A percentile compares a stretch with the other conserved stretches of the same genome.
phyloP scores from a whole-genome alignment of 23 tunicate genomes.

The Clavelina lepadiformis region DNA sequence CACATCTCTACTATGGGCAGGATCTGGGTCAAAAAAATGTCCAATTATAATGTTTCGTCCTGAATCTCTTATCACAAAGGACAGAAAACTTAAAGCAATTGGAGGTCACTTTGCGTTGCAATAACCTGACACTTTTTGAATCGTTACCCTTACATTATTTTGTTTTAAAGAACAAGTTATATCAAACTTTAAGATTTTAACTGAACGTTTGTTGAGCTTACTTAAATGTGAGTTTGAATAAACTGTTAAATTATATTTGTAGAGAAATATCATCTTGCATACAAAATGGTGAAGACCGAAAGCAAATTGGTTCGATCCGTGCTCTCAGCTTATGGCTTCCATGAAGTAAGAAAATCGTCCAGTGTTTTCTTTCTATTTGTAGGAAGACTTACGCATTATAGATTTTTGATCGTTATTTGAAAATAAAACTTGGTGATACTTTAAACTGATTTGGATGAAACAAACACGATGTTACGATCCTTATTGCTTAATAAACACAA shows the following conservation, averaged over 20 bases:
- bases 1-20: slow-evolving; percentile 71
- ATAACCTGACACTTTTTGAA: not conserved
- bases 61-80: slow-evolving; percentile 66
- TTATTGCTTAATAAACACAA: too few relatives aligned
- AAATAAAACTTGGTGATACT: too few relatives aligned
- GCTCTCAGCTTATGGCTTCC: slow-evolving; percentile 83
- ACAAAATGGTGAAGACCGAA: slow-evolving; percentile 96
- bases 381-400: too few relatives aligned
- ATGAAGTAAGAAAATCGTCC: too few relatives aligned
- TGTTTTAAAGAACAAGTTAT: not conserved
- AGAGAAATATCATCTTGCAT: slow-evolving; percentile 94
- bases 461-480: too few relatives aligned
- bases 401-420: too few relatives aligned
- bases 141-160: not conserved
- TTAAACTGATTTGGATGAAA: too few relatives aligned
- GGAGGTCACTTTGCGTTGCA: slow-evolving; percentile 44
- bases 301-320: slow-evolving; percentile 91
- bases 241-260: not conserved
- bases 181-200: not conserved
- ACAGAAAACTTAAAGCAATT: slow-evolving; percentile 66
- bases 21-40: slow-evolving; percentile 63
- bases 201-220: not conserved
- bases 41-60: slow-evolving; percentile 87
- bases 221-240: not conserved
- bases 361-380: too few relatives aligned